Evolutionary conservation across 2,888 invertebrate genomes (phyloP).

Genomic region (Chironomus tentans): DNA sequence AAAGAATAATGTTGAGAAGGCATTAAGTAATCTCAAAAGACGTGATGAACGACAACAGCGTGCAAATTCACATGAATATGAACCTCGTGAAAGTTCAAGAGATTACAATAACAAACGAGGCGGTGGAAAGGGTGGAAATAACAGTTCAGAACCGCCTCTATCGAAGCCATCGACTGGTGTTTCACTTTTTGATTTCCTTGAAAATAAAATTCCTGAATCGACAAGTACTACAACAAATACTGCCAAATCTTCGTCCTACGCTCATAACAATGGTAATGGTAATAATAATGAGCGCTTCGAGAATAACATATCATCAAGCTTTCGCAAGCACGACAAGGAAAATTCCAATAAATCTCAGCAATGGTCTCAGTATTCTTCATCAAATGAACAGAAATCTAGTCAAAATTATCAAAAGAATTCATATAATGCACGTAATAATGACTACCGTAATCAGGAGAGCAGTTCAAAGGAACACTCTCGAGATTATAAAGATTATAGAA

Average conservation of each 20-base stretch:
- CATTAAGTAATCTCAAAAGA: constrained; percentile 57
- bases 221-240: constrained; percentile 36
- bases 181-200: constrained; percentile 72
- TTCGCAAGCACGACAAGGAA: constrained; percentile 32
- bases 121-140: constrained; percentile 25
- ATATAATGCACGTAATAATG: neutral
- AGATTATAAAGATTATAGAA: neutral
- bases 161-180: constrained; percentile 71
- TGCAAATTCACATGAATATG: constrained; percentile 43
- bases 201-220: constrained; percentile 61
- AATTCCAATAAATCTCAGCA: constrained; percentile 9
- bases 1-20: constrained; percentile 63
- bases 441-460: neutral
- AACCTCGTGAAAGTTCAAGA: constrained; percentile 38
- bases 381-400: constrained; percentile 22
- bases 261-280: neutral
- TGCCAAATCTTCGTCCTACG: constrained; percentile 39
- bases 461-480: neutral
- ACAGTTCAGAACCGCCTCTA: constrained; percentile 30
- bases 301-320: constrained; percentile 42
- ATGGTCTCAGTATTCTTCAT: constrained; percentile 7
- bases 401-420: neutral
- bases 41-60: constrained; percentile 43
- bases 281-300: constrained; percentile 33
- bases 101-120: constrained; percentile 29